Percentiles rank a stretch among this genome's conserved stretches.
Conservation (phyloP, 2,113 vertebrate species). For the Phrynosoma platyrhinos region DNA sequence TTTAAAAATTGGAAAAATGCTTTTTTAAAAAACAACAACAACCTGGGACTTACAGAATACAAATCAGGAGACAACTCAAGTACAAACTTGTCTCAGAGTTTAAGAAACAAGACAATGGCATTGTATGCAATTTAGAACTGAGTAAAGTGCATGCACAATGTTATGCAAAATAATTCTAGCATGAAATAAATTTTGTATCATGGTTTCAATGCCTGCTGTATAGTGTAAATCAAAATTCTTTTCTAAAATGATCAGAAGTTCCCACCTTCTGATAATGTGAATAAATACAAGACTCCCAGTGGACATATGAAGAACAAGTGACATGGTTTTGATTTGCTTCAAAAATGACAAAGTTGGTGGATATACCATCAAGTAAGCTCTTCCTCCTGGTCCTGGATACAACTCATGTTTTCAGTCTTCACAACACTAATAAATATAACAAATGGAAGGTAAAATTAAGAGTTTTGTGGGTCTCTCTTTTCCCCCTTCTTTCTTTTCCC, state of each 20-base stretch:
- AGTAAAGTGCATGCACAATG: constrained; percentile 97
- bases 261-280: constrained; percentile 79
- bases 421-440: constrained; percentile 73
- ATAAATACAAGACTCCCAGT: constrained; percentile 83
- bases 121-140: constrained; percentile 88
- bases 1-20: constrained; percentile 25
- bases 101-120: constrained; percentile 81
- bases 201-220: constrained; percentile 83
- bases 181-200: constrained; percentile 99
- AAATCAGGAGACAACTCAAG: constrained; percentile 76
- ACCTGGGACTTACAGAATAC: constrained; percentile 75
- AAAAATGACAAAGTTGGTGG: constrained; percentile 77
- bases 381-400: constrained; percentile 79
- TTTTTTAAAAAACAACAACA: constrained; percentile 58
- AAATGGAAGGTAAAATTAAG: constrained; percentile 74
- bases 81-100: constrained; percentile 79
- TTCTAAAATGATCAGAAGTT: constrained; percentile 78
- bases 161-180: constrained; percentile 98
- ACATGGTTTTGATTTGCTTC: constrained; percentile 82
- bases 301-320: constrained; percentile 78
- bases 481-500: constrained; percentile 37
- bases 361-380: constrained; percentile 71
- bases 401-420: constrained; percentile 75
- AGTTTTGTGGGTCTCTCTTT: constrained; percentile 67
- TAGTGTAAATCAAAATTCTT: constrained; percentile 85